Conservation (phyloP, 1,140 invertebrate genomes). For the Zaprionus nigranus region DNA sequence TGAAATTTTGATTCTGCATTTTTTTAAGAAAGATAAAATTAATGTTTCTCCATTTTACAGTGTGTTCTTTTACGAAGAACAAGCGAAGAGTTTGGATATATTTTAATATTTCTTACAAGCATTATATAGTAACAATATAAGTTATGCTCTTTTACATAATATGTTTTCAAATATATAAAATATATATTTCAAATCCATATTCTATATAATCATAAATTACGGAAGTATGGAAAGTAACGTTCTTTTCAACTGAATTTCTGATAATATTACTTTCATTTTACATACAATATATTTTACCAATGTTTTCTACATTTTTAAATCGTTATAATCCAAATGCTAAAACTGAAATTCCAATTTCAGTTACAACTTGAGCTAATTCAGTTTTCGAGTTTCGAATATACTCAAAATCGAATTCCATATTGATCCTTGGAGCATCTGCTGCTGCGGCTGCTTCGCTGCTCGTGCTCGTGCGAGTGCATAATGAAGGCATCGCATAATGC, state of each 20-base stretch:
- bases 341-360: background rate
- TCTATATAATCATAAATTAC: too few relatives aligned
- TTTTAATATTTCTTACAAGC: background rate
- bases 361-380: conserved; percentile 15
- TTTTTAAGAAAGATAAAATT: too few relatives aligned
- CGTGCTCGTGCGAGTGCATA: conserved; percentile 32
- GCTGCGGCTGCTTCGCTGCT: too few relatives aligned
- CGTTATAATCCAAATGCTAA: background rate
- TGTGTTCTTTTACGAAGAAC: background rate
- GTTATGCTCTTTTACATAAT: background rate
- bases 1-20: too few relatives aligned
- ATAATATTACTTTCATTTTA: too few relatives aligned
- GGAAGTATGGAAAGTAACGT: too few relatives aligned
- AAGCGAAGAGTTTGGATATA: background rate
- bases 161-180: too few relatives aligned
- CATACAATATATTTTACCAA: background rate
- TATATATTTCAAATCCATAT: too few relatives aligned
- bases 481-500: conserved; percentile 65
- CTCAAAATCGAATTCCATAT: background rate
- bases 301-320: background rate
- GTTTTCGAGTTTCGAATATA: background rate
- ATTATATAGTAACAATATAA: too few relatives aligned
- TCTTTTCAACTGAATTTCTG: too few relatives aligned
- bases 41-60: too few relatives aligned
- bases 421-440: conserved; percentile 25